Evolutionary conservation across 2,888 invertebrate genomes (phyloP).

Genomic region (Acanthopleura granulata): DNA sequence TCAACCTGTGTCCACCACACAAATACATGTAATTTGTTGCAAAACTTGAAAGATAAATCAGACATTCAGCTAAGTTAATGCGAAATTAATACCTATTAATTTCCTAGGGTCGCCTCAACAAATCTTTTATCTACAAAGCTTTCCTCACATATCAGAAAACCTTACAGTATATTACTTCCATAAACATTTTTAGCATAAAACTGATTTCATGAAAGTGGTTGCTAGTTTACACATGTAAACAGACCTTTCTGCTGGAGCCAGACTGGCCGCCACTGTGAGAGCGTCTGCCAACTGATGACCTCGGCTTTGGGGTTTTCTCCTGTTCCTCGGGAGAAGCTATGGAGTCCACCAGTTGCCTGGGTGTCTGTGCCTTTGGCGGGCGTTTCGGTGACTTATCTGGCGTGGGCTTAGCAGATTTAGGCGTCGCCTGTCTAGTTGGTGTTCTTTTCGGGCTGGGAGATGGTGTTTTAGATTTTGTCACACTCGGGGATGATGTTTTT

Average conservation of each 20-base stretch:
- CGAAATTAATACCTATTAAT: too few relatives aligned
- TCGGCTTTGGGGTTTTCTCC: not conserved
- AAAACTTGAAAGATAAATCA: too few relatives aligned
- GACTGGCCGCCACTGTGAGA: slow-evolving; percentile 7
- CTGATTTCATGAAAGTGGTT: too few relatives aligned
- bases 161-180: too few relatives aligned
- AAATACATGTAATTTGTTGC: too few relatives aligned
- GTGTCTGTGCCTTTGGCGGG: slow-evolving; percentile 23
- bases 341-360: not conserved
- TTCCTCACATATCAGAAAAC: too few relatives aligned
- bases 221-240: not conserved
- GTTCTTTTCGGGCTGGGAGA: slow-evolving; percentile 19
- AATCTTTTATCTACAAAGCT: too few relatives aligned
- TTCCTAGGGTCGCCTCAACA: too few relatives aligned
- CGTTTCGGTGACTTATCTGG: slow-evolving; percentile 16
- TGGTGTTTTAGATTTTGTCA: slow-evolving; percentile 21
- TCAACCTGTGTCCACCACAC: too few relatives aligned
- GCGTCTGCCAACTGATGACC: not conserved
- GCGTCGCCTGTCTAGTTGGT: slow-evolving; percentile 21
- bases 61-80: too few relatives aligned
- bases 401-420: slow-evolving; percentile 23
- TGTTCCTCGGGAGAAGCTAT: not conserved
- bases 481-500: slow-evolving; percentile 21
- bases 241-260: slow-evolving; percentile 9
- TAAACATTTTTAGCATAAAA: too few relatives aligned